Evolutionary conservation across 2,113 vertebrate genomes (phyloP).

Genomic region (Eulemur rufifrons): DNA sequence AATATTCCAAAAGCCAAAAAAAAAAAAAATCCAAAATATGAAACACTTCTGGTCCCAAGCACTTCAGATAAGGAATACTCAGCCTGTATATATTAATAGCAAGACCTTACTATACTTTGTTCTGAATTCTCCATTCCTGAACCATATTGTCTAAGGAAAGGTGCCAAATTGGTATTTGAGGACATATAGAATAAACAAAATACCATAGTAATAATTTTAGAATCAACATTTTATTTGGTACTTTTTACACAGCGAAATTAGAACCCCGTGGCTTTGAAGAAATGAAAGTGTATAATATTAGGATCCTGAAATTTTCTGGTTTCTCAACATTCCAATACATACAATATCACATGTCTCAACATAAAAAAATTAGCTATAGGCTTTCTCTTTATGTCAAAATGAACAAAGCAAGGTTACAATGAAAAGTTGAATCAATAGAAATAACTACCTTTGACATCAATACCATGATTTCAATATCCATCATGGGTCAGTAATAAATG

Average conservation of each 20-base stretch:
- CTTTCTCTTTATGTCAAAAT: background rate
- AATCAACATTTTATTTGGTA: background rate
- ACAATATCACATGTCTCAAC: background rate
- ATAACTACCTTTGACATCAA: background rate
- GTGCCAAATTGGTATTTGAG: background rate
- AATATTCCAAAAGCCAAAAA: background rate
- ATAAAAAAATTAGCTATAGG: background rate
- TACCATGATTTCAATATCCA: background rate
- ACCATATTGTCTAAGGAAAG: background rate
- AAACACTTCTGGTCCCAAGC: background rate
- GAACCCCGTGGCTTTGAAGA: background rate
- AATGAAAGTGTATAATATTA: background rate
- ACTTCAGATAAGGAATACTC: background rate
- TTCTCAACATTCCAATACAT: background rate
- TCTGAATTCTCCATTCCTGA: conserved; percentile 46
- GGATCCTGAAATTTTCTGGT: background rate
- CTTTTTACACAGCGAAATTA: background rate
- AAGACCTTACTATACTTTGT: background rate
- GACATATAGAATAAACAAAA: background rate
- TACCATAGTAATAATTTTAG: background rate
- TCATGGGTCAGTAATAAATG: background rate
- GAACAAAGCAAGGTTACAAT: background rate
- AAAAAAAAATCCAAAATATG: background rate
- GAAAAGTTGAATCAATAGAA: background rate
- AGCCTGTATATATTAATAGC: background rate